A percentile compares a stretch with the other conserved stretches of the same genome.
Evolutionary conservation across 2,113 vertebrate genomes (phyloP).

Genomic region (Erythrolamprus reginae): DNA sequence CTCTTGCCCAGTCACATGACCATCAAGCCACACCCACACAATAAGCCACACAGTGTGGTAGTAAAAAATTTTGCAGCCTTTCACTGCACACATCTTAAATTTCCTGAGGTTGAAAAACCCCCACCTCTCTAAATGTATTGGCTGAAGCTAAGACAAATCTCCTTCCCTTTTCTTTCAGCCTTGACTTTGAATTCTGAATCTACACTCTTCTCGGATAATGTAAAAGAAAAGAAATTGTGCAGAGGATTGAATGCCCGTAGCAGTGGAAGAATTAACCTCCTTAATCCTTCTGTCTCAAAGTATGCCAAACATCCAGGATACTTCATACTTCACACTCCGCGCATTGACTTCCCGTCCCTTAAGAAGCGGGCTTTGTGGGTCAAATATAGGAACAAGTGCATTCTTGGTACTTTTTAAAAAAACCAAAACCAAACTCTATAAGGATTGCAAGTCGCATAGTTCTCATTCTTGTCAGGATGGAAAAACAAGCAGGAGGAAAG

Average conservation of each 20-base stretch:
- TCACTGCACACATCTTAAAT: background rate
- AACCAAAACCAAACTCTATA: background rate
- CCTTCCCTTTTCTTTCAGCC: background rate
- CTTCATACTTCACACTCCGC: background rate
- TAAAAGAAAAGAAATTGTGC: background rate
- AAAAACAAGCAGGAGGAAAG: background rate
- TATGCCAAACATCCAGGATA: background rate
- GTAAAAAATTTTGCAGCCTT: too few relatives aligned
- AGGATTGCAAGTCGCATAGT: accelerated
- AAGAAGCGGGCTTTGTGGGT: background rate
- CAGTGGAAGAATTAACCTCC: background rate
- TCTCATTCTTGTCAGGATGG: background rate
- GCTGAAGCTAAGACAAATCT: background rate
- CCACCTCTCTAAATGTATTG: background rate
- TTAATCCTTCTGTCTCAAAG: background rate
- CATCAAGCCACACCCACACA: too few relatives aligned
- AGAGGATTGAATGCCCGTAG: background rate
- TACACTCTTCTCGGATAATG: background rate
- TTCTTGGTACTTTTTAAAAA: background rate
- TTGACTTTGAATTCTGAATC: background rate
- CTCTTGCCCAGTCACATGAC: too few relatives aligned
- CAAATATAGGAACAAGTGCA: background rate
- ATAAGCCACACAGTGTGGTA: too few relatives aligned
- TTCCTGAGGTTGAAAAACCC: background rate
- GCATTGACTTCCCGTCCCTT: background rate